Evolutionary conservation across 2,113 vertebrate species (phyloP).

Genomic region (Chrysemys picta): DNA sequence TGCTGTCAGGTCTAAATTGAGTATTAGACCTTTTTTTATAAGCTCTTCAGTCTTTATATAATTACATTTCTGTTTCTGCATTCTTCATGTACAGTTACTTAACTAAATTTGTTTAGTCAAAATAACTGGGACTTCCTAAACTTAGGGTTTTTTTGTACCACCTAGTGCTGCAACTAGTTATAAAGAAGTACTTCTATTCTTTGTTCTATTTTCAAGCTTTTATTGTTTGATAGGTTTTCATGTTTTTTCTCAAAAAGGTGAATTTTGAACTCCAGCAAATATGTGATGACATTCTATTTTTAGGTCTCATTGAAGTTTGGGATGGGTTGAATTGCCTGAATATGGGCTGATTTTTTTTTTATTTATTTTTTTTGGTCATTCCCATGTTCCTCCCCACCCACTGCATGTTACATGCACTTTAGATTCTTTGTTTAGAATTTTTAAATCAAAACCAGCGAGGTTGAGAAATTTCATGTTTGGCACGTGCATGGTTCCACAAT

Average conservation of each 20-base stretch:
- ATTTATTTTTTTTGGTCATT: neutral
- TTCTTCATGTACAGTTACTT: neutral
- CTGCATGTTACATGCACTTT: neutral
- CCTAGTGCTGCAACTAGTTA: neutral
- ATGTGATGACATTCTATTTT: neutral
- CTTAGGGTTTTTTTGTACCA: neutral
- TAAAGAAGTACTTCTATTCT: neutral
- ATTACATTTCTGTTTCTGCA: neutral
- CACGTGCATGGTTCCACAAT: neutral
- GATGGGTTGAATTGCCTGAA: neutral
- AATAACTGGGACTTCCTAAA: neutral
- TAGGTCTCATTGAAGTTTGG: neutral
- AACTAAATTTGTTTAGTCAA: neutral
- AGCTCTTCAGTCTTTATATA: neutral
- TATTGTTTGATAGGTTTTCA: neutral
- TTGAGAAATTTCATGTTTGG: neutral
- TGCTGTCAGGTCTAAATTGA: neutral
- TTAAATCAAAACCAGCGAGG: neutral
- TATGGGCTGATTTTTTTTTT: neutral
- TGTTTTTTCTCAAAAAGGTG: neutral
- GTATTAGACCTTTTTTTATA: neutral
- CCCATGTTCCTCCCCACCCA: neutral
- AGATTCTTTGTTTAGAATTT: neutral
- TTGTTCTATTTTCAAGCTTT: constrained; percentile 18
- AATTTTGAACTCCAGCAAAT: neutral